Conservation (phyloP, 2,888 invertebrate species). For the Myopa testacea region DNA sequence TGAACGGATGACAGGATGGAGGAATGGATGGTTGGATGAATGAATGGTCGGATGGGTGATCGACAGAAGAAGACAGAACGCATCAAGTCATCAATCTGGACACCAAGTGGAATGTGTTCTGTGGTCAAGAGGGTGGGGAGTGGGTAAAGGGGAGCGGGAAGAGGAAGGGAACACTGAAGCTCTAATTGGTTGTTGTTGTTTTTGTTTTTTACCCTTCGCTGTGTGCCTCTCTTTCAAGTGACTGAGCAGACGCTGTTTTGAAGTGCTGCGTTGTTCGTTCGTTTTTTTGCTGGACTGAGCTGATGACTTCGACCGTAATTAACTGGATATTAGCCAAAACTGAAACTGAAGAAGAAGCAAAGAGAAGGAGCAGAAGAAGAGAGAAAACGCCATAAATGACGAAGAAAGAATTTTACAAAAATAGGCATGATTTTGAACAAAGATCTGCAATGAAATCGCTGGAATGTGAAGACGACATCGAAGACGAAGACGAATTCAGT, state of each 20-base stretch:
- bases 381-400: background rate
- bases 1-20: background rate
- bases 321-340: slow-evolving; percentile 28
- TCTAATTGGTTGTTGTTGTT: background rate
- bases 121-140: background rate
- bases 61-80: slow-evolving; percentile 1
- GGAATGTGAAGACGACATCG: background rate
- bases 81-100: slow-evolving; percentile 26
- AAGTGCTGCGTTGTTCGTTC: background rate
- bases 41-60: background rate
- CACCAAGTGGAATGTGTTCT: slow-evolving; percentile 19
- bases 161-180: background rate
- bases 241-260: no score
- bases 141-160: background rate
- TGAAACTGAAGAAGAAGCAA: background rate
- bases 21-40: background rate
- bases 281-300: background rate
- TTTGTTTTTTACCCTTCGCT: no score
- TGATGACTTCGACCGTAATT: slow-evolving; percentile 7
- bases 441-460: background rate
- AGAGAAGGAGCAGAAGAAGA: background rate
- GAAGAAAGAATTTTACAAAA: background rate
- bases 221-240: no score
- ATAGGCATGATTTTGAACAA: slow-evolving; percentile 1
- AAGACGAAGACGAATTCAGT: background rate